phyloP scores from a whole-genome alignment of 2,888 invertebrate species.

The Chrysomela aeneicollis region DNA sequence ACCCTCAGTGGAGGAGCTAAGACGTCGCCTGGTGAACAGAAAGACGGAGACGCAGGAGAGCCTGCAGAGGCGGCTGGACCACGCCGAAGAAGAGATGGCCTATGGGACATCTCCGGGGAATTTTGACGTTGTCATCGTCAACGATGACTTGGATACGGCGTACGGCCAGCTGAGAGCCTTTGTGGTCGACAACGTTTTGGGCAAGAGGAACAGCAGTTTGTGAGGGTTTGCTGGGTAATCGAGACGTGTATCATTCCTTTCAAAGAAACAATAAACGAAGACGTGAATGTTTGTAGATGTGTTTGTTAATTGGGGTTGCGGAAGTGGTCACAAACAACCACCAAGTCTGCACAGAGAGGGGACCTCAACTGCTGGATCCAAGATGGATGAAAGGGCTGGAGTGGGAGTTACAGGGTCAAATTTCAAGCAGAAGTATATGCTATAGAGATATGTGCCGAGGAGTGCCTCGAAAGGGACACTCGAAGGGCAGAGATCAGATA shows the following conservation, averaged over 20 bases:
- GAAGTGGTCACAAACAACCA: too few species aligned
- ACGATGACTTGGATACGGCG: constrained; percentile 82
- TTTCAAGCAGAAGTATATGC: too few species aligned
- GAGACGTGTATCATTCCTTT: not conserved
- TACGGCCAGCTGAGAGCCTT: constrained; percentile 78
- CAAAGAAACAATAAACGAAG: not conserved
- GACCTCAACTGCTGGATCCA: too few species aligned
- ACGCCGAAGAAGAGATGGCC: constrained; percentile 82
- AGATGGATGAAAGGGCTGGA: too few species aligned
- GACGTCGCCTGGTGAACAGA: constrained; percentile 75
- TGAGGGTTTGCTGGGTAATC: not conserved
- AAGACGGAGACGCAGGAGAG: constrained; percentile 93
- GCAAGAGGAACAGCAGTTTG: constrained; percentile 23
- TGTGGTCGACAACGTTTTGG: constrained; percentile 66
- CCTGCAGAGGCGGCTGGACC: constrained; percentile 77
- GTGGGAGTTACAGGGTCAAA: too few species aligned
- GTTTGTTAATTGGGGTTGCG: too few species aligned
- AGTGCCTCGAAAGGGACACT: too few species aligned
- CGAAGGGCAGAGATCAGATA: too few species aligned
- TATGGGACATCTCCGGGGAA: constrained; percentile 82
- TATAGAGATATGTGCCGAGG: too few species aligned
- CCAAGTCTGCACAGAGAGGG: too few species aligned
- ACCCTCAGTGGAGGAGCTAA: constrained; percentile 83
- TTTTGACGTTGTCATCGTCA: constrained; percentile 84
- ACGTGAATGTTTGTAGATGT: too few species aligned